phyloP scores from a whole-genome alignment of 2,113 vertebrate species.

The Neomonachus schauinslandi region DNA sequence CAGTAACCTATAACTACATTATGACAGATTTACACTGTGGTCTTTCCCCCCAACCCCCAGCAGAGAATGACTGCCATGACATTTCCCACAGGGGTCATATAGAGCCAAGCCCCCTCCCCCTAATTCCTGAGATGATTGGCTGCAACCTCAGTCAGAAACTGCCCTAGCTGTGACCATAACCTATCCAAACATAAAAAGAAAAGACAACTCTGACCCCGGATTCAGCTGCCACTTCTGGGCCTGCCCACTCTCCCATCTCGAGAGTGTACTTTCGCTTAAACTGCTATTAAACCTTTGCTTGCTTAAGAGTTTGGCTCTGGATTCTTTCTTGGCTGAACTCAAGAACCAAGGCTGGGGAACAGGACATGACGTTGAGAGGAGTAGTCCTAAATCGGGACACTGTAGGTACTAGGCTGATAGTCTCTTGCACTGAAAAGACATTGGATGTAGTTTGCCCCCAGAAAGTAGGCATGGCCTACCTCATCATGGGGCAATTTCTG shows the following conservation, averaged over 20 bases:
- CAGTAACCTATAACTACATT: background rate
- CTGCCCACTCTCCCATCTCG: background rate
- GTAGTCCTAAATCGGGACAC: background rate
- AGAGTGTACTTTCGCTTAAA: background rate
- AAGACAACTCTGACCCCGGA: background rate
- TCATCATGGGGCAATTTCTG: background rate
- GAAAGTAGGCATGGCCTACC: background rate
- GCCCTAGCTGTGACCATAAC: background rate
- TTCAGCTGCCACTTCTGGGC: background rate
- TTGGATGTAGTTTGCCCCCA: background rate
- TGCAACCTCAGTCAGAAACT: background rate
- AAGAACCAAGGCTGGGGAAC: background rate
- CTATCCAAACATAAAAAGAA: background rate
- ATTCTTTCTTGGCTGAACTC: background rate
- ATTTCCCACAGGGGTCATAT: background rate
- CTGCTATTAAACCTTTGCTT: background rate
- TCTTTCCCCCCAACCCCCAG: background rate
- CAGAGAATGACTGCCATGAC: background rate
- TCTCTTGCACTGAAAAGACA: background rate
- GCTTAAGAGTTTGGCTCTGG: background rate
- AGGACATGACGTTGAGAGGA: background rate
- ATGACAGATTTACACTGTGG: background rate
- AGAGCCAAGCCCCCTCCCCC: background rate
- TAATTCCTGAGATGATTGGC: background rate
- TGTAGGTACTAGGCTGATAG: background rate